Percentiles rank a stretch among this genome's conserved stretches.
Conservation (phyloP, 2,113 vertebrate genomes). For the Gadus chalcogrammus region DNA sequence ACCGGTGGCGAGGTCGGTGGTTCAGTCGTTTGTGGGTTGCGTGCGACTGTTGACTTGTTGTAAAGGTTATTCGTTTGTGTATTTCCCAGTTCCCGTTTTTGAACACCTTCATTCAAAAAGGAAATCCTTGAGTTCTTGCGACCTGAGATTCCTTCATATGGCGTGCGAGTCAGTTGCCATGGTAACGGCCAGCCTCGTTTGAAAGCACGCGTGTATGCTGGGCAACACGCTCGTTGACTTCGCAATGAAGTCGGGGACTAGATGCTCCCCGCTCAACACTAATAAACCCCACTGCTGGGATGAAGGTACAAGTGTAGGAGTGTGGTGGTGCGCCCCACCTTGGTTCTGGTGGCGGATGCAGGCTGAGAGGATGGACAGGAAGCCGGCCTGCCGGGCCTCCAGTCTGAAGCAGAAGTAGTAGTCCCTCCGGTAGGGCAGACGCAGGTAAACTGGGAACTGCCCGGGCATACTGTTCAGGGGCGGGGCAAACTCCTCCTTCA, state of each 20-base stretch:
- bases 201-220: background rate
- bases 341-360: constrained; percentile 86
- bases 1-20: background rate
- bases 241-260: no score
- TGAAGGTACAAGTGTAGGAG: no score
- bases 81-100: no score
- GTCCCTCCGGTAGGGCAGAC: constrained; percentile 82
- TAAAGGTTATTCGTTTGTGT: no score
- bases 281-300: no score
- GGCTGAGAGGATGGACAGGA: constrained; percentile 77
- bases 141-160: no score
- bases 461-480: constrained; percentile 73
- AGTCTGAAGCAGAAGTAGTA: constrained; percentile 82
- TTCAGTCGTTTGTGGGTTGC: no score
- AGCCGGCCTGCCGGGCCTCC: constrained; percentile 62
- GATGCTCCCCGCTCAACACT: no score
- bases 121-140: no score
- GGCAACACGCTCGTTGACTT: no score
- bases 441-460: constrained; percentile 85
- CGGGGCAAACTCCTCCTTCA: constrained; percentile 76
- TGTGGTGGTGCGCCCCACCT: constrained; percentile 57
- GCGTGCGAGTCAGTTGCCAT: constrained; percentile 28
- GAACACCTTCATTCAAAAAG: no score
- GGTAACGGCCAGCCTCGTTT: constrained; percentile 20
- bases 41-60: no score